Conservation (phyloP, 2,888 invertebrate species). For the Orchesellides sinensis region DNA sequence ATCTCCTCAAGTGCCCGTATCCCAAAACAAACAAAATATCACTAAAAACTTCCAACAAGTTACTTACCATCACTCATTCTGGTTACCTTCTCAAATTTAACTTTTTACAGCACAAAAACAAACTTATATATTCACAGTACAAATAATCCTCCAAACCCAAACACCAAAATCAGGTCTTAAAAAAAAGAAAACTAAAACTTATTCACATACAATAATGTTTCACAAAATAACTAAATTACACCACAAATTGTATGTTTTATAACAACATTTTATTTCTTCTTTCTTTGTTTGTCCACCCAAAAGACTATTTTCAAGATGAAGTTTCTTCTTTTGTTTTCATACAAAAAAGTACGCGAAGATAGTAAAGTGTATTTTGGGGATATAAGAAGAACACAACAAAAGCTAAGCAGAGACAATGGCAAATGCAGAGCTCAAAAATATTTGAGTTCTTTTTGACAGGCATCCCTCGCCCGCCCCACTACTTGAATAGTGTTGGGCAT, state of each 20-base stretch:
- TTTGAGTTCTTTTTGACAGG: not conserved
- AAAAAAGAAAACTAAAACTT: too few relatives aligned
- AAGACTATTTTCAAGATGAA: too few relatives aligned
- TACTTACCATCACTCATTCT: slow-evolving; percentile 53
- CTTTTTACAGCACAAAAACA: not conserved
- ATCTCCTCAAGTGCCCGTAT: too few relatives aligned
- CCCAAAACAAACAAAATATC: too few relatives aligned
- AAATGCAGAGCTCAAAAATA: not conserved
- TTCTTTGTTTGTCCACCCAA: too few relatives aligned
- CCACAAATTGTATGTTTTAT: not conserved
- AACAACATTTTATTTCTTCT: too few relatives aligned
- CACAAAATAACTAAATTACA: not conserved
- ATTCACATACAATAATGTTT: too few relatives aligned
- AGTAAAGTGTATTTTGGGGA: too few relatives aligned
- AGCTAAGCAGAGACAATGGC: not conserved
- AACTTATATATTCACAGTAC: too few relatives aligned
- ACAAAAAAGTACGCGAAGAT: too few relatives aligned
- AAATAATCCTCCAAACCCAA: too few relatives aligned
- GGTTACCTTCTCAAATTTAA: not conserved
- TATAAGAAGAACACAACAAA: not conserved
- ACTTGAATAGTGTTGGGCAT: not conserved
- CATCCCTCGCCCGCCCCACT: slow-evolving; percentile 5
- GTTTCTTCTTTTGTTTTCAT: too few relatives aligned
- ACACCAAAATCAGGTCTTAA: not conserved
- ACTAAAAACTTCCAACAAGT: not conserved